Base-by-base conservation (phyloP, 2,888 invertebrate genomes). In the Hyposoter dolosus region DNA sequence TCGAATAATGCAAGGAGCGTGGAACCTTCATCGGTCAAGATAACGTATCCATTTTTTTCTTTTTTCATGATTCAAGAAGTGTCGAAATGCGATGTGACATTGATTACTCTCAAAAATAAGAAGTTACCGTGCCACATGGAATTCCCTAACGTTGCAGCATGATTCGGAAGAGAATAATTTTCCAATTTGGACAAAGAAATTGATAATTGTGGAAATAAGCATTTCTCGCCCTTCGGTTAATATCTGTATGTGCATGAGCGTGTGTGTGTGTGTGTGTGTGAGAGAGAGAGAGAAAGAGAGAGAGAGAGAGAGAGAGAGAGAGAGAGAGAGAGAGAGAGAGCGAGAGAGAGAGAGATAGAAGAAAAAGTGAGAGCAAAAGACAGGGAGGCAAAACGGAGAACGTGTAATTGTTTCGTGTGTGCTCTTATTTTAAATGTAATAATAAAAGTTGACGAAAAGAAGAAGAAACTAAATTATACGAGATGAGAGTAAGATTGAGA, bases 331-430 rank as follows among this genome's bases (percentile, higher is more conserved):
- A 53, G n/a, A 85, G 53, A 47, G 47, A 68, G 66, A 53, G 71
- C 10, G 53, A 77, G 63, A 68, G 40, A 69, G 66, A 63, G 19
- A 82, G 40, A 68, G 40, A 66, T 19, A 23, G 40, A 50, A 19
- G 7, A 63, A 35, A 72, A 65, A 78, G 9, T 45, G 65, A 71
- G n/a, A 63, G 40, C 74, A 40, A 72, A 17, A 19, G 50, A 69
- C 35, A 83, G 53, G 35, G 15, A 28, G 60, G 12, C 12, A 28
- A 23, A 78, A 53, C 63, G 43, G 35, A 83, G 76, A 83, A 68
- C 82, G 83, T 72, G 82, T 79, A 65, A 81, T 83, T 82, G 74
- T 65, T 85, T 84, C 77, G 88, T 82, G 84, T 81, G 69, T 60
- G 45, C 43, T 63, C 68, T 35, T 56, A 65, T n/a, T 43, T 40